These are phyloP conservation scores for Onychostoma macrolepis DNA, from an alignment of 2,113 vertebrate species.

Conservation along the genomic window DNA sequence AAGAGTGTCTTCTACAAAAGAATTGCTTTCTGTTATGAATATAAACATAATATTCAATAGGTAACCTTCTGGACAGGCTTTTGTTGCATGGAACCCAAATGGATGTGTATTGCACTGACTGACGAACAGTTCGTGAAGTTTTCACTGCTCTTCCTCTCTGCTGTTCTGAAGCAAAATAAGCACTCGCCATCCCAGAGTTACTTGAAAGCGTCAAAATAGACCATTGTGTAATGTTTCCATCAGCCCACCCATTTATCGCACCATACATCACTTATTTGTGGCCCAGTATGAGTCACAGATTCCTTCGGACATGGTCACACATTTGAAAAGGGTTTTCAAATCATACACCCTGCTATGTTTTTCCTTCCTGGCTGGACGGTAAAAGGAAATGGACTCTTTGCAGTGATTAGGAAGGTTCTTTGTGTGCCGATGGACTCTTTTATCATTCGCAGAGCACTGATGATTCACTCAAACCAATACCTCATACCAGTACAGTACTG, in stretches of 20 bases:
- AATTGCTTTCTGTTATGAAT: slow-evolving; percentile 55
- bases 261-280: slow-evolving; percentile 22
- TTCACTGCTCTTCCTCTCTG: slow-evolving; percentile 27
- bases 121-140: slow-evolving; percentile 18
- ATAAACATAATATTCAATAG: slow-evolving; percentile 57
- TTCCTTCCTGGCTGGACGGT: slow-evolving; percentile 14
- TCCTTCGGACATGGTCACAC: slow-evolving; percentile 38
- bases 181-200: slow-evolving; percentile 31
- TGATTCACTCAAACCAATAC: slow-evolving; percentile 16
- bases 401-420: neutral
- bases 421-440: slow-evolving; percentile 10
- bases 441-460: slow-evolving; percentile 23
- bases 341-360: neutral
- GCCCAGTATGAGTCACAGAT: slow-evolving; percentile 31
- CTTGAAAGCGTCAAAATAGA: slow-evolving; percentile 23
- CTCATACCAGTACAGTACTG: slow-evolving; percentile 24
- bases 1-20: neutral
- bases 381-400: slow-evolving; percentile 13
- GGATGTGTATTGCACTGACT: slow-evolving; percentile 51
- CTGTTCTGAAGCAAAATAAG: slow-evolving; percentile 16
- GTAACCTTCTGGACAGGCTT: slow-evolving; percentile 47
- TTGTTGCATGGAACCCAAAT: slow-evolving; percentile 52
- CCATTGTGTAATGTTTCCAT: slow-evolving; percentile 33
- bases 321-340: slow-evolving; percentile 6
- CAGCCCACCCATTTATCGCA: slow-evolving; percentile 25